Base-by-base conservation (phyloP, 2,888 invertebrate genomes). In the Scaptomyza parva region DNA sequence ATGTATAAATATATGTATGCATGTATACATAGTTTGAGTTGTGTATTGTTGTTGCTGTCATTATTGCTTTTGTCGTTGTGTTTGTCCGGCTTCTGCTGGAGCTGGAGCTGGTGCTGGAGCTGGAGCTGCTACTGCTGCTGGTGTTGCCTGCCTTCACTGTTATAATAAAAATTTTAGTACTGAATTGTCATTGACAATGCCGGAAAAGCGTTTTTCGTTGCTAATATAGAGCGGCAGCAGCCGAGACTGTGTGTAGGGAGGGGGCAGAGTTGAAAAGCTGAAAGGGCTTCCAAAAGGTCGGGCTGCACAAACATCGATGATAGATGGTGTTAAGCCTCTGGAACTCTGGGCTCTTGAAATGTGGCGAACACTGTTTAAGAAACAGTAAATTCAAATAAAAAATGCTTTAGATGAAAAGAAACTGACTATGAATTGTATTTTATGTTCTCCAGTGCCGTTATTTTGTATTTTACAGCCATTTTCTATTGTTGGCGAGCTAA, bases 81-180 rank as follows among this genome's bases (percentile, higher is more conserved):
- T 37, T 37, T 51, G 61, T 62, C 58, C 65, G 70, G 64, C 52
- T 66, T 72, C 43, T 58, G 67, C 41, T 47, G 37, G n/a, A n/a
- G n/a, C n/a, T n/a, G n/a, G n/a, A n/a, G n/a, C n/a, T n/a, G n/a
- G n/a, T n/a, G n/a, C 28, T 55, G 72, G 28, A 55, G 69, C 48
- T 43, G 68, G 28, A 54, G 54, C 33, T 40, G 17, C 35, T 54
- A 50, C 33, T 41, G 20, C 22, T 57, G 60, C 50, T 50, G 26
- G 14, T 53, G 70, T 37, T 53, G 70, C 44, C 39, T 33, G 8
- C 17, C 37, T 33, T 40, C 48, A 17, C 55, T 53, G 51, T 39
- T 18, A 18, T 74, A 74, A 70, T 78, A 74, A 76, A 74, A 76
- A 51, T 64, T 74, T 76, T 64, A 74, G 75, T 64, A 67, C 66